Percentiles rank a stretch among this genome's conserved stretches.
Evolutionary conservation across 2,113 vertebrate genomes (phyloP).

Genomic region (Tyrannus savana): DNA sequence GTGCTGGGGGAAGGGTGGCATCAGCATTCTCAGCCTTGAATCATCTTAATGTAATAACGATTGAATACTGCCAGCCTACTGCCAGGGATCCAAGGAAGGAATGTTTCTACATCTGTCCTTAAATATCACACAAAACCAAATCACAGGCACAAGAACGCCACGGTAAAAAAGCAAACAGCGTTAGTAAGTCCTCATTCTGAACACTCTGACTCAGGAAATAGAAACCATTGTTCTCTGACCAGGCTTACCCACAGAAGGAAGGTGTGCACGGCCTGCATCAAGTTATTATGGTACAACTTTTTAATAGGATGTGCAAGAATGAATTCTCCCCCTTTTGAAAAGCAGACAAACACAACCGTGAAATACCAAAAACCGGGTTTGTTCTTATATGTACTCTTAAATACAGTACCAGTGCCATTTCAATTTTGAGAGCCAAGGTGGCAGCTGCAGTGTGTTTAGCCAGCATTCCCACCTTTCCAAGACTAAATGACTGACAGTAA

Average conservation of each 20-base stretch:
- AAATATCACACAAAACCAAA: constrained; percentile 6
- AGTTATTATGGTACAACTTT: not conserved
- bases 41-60: constrained; percentile 17
- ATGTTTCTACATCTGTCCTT: constrained; percentile 32
- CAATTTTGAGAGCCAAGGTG: not conserved
- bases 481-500: not conserved
- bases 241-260: not conserved
- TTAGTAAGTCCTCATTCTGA: not conserved
- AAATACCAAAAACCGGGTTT: not conserved
- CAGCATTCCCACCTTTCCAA: not conserved
- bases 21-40: constrained; percentile 33
- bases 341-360: not conserved
- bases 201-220: not conserved
- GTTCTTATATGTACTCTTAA: not conserved
- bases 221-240: not conserved
- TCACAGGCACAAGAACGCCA: not conserved
- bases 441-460: not conserved
- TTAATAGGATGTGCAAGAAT: not conserved
- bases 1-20: not conserved
- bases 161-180: not conserved
- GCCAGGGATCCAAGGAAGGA: constrained; percentile 19
- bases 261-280: not conserved
- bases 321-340: not conserved
- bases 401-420: too few relatives aligned
- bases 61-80: not conserved